A percentile compares a stretch with the other conserved stretches of the same genome.
Conservation (phyloP, 2,113 vertebrate genomes). For the Neogobius melanostomus region DNA sequence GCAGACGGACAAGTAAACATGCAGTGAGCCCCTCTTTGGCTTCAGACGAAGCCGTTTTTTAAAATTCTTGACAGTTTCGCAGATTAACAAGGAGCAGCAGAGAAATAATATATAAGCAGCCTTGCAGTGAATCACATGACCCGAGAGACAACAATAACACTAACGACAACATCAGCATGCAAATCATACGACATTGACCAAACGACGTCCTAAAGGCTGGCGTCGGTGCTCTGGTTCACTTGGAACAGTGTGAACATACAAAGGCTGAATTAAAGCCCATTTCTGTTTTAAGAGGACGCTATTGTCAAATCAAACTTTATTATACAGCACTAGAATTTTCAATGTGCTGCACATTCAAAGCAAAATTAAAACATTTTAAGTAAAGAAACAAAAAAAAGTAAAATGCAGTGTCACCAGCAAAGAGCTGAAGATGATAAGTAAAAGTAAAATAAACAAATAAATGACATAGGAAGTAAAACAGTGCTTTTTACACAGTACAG, state of each 20-base stretch:
- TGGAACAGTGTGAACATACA: not conserved
- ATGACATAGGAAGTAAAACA: no score
- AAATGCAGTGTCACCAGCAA: no score
- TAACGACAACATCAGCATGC: slow-evolving; percentile 15
- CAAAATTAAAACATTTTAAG: no score
- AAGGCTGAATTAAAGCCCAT: not conserved
- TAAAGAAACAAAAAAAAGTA: no score
- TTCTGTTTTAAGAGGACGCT: not conserved
- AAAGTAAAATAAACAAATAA: no score
- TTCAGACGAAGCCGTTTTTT: slow-evolving; percentile 13
- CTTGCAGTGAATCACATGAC: slow-evolving; percentile 12
- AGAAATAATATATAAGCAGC: slow-evolving; percentile 8
- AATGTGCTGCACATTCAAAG: no score
- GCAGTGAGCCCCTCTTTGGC: slow-evolving; percentile 21
- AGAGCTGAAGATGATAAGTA: no score
- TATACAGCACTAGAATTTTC: no score
- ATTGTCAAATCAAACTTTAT: no score
- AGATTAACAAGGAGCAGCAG: slow-evolving; percentile 1
- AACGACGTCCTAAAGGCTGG: not conserved
- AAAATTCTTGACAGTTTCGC: not conserved
- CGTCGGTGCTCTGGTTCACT: not conserved
- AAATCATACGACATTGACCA: not conserved
- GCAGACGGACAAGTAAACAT: slow-evolving; percentile 22
- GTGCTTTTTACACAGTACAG: no score
- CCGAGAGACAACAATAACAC: not conserved